Conservation (phyloP, 2,113 vertebrate species). For the Chaetodon auriga region DNA sequence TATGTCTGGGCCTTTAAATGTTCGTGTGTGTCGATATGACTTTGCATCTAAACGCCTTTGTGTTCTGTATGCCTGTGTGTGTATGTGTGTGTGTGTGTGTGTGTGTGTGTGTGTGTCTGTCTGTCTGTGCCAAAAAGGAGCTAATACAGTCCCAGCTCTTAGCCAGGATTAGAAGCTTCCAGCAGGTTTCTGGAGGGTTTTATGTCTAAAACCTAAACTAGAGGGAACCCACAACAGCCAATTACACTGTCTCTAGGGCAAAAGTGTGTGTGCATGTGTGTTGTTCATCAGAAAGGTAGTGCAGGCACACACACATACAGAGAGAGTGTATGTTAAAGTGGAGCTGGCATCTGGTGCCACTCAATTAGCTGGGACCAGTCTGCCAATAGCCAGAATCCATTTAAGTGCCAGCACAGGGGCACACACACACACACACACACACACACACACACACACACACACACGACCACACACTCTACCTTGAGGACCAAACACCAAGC, state of each 20-base stretch:
- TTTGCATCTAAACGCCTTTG: conserved; percentile 46
- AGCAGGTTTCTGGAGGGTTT: conserved; percentile 77
- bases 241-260: conserved; percentile 79
- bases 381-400: conserved; percentile 78
- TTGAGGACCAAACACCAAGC: conserved; percentile 33
- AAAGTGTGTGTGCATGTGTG: conserved; percentile 37
- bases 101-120: conserved; percentile 16
- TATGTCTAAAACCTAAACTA: conserved; percentile 76
- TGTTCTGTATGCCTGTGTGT: conserved; percentile 9
- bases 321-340: conserved; percentile 67
- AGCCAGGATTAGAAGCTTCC: conserved; percentile 73
- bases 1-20: conserved; percentile 21
- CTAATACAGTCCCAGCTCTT: conserved; percentile 68
- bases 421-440: conserved; percentile 34
- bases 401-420: conserved; percentile 71
- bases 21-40: conserved; percentile 32
- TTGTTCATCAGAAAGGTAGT: conserved; percentile 42
- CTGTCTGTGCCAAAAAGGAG: conserved; percentile 58
- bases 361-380: conserved; percentile 78
- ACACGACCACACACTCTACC: conserved; percentile 19
- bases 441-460: conserved; percentile 2
- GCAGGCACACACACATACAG: conserved; percentile 49
- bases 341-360: conserved; percentile 79
- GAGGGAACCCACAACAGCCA: conserved; percentile 78
- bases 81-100: conserved; percentile 27